These are phyloP conservation scores for Colletes gigas DNA, from an alignment of 1,140 invertebrate species.

Conservation along the genomic window DNA sequence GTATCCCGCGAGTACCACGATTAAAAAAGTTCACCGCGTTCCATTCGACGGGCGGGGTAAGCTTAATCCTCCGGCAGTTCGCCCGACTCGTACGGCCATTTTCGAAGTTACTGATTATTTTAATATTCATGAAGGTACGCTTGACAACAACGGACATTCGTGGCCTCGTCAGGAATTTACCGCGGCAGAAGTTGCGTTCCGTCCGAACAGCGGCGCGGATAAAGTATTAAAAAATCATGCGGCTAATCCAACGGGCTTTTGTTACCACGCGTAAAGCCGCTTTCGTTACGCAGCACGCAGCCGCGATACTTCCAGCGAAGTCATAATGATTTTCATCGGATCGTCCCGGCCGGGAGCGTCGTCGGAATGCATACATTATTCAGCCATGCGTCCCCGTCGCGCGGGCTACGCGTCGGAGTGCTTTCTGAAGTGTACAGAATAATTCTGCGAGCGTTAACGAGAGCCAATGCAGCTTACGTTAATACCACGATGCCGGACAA, in stretches of 20 bases:
- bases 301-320: not conserved
- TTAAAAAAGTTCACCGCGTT: constrained; percentile 36
- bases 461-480: constrained; percentile 1
- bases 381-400: not conserved
- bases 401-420: not conserved
- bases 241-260: constrained; percentile 22
- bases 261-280: not conserved
- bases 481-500: not conserved
- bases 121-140: constrained; percentile 40
- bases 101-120: constrained; percentile 23
- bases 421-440: not conserved
- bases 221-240: constrained; percentile 34
- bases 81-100: not conserved
- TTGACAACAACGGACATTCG: constrained; percentile 21
- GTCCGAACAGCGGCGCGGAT: not conserved
- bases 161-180: constrained; percentile 11
- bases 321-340: not conserved
- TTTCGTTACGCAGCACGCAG: not conserved
- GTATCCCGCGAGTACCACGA: not conserved
- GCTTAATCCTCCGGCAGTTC: constrained; percentile 12
- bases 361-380: not conserved
- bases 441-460: not conserved
- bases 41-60: not conserved
- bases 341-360: not conserved
- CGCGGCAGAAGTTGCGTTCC: no score